Evolutionary conservation across 2,113 vertebrate species (phyloP).

Genomic region (Cavia porcellus): DNA sequence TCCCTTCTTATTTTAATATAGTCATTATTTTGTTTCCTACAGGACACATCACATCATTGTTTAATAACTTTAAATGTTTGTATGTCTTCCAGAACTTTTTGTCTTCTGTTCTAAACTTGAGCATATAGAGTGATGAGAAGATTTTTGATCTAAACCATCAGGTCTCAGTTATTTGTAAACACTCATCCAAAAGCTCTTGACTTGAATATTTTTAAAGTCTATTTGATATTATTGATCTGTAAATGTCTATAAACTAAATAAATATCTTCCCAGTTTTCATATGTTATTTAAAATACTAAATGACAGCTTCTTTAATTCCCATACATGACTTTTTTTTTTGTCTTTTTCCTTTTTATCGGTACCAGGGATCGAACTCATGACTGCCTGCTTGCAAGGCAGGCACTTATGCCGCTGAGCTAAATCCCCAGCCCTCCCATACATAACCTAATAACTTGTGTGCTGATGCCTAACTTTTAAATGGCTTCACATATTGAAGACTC

Average conservation of each 20-base stretch:
- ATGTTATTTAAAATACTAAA: slow-evolving; percentile 6
- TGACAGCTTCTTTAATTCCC: background rate
- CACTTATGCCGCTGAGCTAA: no score
- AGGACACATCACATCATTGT: background rate
- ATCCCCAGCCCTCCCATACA: background rate
- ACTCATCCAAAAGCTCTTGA: background rate
- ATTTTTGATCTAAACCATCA: slow-evolving; percentile 33
- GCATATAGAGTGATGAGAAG: background rate
- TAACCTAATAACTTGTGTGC: background rate
- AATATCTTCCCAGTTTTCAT: background rate
- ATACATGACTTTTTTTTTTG: background rate
- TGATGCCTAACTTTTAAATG: background rate
- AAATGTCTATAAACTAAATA: slow-evolving; percentile 11
- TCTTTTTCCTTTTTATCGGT: no score
- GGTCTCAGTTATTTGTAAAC: background rate
- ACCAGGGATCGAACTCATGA: no score
- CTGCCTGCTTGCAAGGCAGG: no score
- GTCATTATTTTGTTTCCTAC: slow-evolving; percentile 44
- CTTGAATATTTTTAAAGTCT: background rate
- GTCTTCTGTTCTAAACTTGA: background rate
- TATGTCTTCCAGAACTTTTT: background rate
- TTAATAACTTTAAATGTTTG: background rate
- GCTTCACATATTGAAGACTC: background rate
- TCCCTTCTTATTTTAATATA: background rate
- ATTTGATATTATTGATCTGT: background rate